Evolutionary conservation across 2,888 invertebrate genomes (phyloP), one percentile per base, ranked within the genome.

Genomic region (Epirrhoe alternata): DNA sequence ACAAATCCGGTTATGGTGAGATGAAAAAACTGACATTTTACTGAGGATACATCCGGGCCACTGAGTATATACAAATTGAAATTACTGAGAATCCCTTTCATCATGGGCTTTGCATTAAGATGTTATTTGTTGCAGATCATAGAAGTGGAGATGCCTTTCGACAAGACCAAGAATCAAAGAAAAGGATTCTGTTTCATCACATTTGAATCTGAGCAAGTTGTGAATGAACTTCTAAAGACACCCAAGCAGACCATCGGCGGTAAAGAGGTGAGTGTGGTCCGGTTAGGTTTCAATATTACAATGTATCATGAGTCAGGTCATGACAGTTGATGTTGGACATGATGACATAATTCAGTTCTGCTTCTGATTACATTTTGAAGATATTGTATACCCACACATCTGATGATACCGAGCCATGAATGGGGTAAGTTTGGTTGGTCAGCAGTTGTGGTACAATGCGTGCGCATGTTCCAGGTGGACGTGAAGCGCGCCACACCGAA

Each of bases 111-210:
- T 24, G 3, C 47, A 3, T 16, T 7, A 6, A 4, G 7, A 47
- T 14, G 5, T 6, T 47, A 1, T 66, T 65, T 63, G 24, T 93
- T 94, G 14, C 86, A 98, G 98, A 97, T 99, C 80, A 96, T 98
- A 70, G 98, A 98, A 82, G 96, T 99, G 65, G 99, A 99, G 92
- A 97, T 99, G 96, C 99, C 99, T 66, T 98, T 97, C 83, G 99
- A 99, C 89, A 99, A 98, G 92, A 96, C 97, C 87, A 99, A 98
- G 95, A 98, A 98, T 88, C 98, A 98, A 90, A 96, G 99, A 80
- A 97, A 99, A 94, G 98, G 97, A 69, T 99, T 99, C 95, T 99
- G 98, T 87, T 99, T 99, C 90, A 98, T 99, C 86, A 99, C 99
- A 75, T 99, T 99, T 84, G 99, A 99, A 86, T 97, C 97, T 35